Evolutionary conservation across 2,113 vertebrate species (phyloP), one percentile per base, ranked within the genome.

Genomic region (Sturnira hondurensis): DNA sequence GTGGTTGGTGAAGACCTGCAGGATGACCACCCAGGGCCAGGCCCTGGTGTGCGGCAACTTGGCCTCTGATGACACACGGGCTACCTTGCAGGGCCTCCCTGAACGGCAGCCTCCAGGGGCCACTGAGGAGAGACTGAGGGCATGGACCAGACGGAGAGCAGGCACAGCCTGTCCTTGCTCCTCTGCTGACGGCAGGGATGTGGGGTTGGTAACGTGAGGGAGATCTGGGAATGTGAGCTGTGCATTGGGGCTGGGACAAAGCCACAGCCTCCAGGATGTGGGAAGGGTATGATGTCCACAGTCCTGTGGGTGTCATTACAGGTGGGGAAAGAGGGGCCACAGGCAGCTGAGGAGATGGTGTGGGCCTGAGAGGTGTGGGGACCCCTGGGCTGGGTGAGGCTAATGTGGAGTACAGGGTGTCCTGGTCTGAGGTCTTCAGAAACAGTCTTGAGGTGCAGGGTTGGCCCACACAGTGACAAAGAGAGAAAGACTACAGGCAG

Each of bases 1-100:
- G 41, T 76, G 89, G 8, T 82, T 11, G 0, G 36, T 89, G 93
- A 95, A 85, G 50, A 96, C 36, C 98, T 99, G 99, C n/a, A 99
- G 92, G 83, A 99, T 99, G 90, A 99, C 99, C 96, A 99, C 98
- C 99, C 99, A 99, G 0, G 99, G 99, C 99, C 99, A 99, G 43
- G 97, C 96, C 28, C 98, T 99, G 0, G 0, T 41, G 47, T 0
- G 1, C 16, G 0, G 76, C 50, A 0, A 19, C 20, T 41, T 78
- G 77, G 33, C 97, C 97, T 4, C 96, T 96, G 0, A 97, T 0
- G 15, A 97, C 0, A 0, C 97, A 93, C 3, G 54, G 0, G 3
- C 47, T 7, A 11, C 67, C 63, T 24, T 6, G 22, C 56, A 58
- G 56, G 56, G 22, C 24, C 56, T 93, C 92, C 94, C 88, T 73